Evolutionary conservation across 2,113 vertebrate species (phyloP).

Genomic region (Hyperoodon ampullatus): DNA sequence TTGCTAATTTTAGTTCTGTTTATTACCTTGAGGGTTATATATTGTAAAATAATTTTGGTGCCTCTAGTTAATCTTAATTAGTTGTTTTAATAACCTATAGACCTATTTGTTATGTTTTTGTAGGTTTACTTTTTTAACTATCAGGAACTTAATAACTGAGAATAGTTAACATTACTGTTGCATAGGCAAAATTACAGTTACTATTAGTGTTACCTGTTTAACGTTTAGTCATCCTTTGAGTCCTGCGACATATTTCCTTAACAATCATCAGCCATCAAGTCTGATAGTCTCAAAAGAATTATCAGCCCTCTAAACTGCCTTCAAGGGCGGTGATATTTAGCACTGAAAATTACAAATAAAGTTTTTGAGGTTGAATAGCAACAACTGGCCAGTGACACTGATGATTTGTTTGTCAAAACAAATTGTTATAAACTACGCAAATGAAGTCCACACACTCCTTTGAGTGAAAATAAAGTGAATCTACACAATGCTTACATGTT

Average conservation of each 20-base stretch:
- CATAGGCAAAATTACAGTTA: constrained; percentile 96
- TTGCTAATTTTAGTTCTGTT: constrained; percentile 96
- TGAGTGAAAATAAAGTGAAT: constrained; percentile 93
- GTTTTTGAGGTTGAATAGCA: constrained; percentile 94
- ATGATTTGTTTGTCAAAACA: constrained; percentile 92
- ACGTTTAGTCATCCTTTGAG: constrained; percentile 99
- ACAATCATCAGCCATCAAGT: constrained; percentile 97
- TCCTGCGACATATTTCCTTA: constrained; percentile 97
- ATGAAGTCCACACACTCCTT: constrained; percentile 90
- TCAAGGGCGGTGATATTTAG: constrained; percentile 94
- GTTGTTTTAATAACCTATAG: constrained; percentile 92
- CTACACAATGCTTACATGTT: constrained; percentile 92
- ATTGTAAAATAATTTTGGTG: constrained; percentile 91
- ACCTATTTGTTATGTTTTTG: constrained; percentile 96
- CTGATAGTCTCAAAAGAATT: constrained; percentile 99
- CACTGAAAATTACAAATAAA: constrained; percentile 96
- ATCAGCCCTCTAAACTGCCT: constrained; percentile 95
- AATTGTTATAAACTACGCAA: constrained; percentile 89
- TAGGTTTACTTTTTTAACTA: constrained; percentile 99
- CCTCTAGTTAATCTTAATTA: constrained; percentile 96
- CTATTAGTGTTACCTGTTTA: constrained; percentile 99
- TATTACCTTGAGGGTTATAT: constrained; percentile 93
- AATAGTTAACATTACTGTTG: constrained; percentile 94
- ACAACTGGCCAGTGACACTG: constrained; percentile 94
- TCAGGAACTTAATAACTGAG: constrained; percentile 94